phyloP scores from a whole-genome alignment of 2,113 vertebrate genomes.

The Megaceryle torquata region DNA sequence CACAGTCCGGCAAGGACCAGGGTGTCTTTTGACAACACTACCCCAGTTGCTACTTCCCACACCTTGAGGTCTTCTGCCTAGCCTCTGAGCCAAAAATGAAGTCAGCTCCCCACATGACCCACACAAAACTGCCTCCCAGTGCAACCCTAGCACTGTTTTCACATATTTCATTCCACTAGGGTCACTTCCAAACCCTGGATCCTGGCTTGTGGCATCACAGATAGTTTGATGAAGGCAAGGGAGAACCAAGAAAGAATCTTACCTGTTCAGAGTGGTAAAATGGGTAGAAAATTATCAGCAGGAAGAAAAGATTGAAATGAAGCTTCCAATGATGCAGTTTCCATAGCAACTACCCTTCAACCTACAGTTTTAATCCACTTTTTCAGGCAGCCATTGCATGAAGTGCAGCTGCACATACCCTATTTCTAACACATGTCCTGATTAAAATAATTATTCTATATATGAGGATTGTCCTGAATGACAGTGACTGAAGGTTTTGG shows the following conservation, averaged over 20 bases:
- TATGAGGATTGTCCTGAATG: neutral
- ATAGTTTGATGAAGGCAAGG: neutral
- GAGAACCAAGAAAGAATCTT: neutral
- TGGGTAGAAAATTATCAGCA: constrained; percentile 3
- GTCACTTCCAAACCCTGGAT: neutral
- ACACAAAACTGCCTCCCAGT: neutral
- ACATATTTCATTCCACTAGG: neutral
- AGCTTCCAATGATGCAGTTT: constrained; percentile 25
- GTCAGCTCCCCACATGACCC: neutral
- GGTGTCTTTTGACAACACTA: neutral
- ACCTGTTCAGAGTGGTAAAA: neutral
- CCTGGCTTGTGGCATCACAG: neutral
- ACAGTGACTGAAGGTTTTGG: constrained; percentile 24
- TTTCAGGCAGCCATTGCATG: constrained; percentile 42
- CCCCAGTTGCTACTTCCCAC: neutral
- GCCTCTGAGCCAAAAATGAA: neutral
- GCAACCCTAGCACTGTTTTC: neutral
- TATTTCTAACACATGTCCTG: constrained; percentile 45
- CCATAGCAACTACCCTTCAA: constrained; percentile 55
- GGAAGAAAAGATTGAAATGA: constrained; percentile 12
- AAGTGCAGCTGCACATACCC: constrained; percentile 38
- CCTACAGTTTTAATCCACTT: constrained; percentile 34
- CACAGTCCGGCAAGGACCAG: neutral
- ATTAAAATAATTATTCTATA: constrained; percentile 43
- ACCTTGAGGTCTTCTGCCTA: neutral